Evolutionary conservation across 2,888 invertebrate genomes (phyloP).

Genomic region (Drosophila yooni): DNA sequence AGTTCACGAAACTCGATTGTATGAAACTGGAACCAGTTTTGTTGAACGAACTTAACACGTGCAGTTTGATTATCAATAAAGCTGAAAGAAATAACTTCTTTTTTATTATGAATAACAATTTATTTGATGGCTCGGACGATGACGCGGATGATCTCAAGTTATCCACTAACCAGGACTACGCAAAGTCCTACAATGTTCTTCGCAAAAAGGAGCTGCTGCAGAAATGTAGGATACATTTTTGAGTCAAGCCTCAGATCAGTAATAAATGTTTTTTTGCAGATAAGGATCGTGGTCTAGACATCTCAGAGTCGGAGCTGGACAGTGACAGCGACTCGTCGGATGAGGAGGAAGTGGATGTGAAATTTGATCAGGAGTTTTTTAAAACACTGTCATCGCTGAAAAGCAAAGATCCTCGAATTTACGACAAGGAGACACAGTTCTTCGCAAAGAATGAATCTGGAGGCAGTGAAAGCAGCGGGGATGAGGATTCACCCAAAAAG

Average conservation of each 20-base stretch:
- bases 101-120: constrained; percentile 68
- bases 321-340: constrained; percentile 81
- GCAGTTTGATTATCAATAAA: constrained; percentile 26
- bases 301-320: constrained; percentile 77
- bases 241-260: constrained; percentile 48
- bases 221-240: constrained; percentile 87
- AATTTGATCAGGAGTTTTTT: constrained; percentile 92
- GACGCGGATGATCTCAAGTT: constrained; percentile 86
- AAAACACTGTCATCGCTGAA: constrained; percentile 94
- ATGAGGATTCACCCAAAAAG: constrained; percentile 36
- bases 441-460: constrained; percentile 85
- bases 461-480: constrained; percentile 14
- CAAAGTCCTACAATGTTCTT: constrained; percentile 93
- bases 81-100: neutral
- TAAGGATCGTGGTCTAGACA: constrained; percentile 80
- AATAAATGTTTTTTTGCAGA: constrained; percentile 55
- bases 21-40: constrained; percentile 21
- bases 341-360: constrained; percentile 79
- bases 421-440: constrained; percentile 90
- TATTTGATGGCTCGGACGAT: constrained; percentile 86
- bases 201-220: constrained; percentile 94
- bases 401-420: constrained; percentile 95
- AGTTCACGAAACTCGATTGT: constrained; percentile 7
- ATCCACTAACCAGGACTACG: constrained; percentile 92
- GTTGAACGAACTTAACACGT: constrained; percentile 30